These are phyloP conservation scores for Xenentodon cancila DNA, from an alignment of 2,797 vertebrate genomes.

Conservation along the genomic window DNA sequence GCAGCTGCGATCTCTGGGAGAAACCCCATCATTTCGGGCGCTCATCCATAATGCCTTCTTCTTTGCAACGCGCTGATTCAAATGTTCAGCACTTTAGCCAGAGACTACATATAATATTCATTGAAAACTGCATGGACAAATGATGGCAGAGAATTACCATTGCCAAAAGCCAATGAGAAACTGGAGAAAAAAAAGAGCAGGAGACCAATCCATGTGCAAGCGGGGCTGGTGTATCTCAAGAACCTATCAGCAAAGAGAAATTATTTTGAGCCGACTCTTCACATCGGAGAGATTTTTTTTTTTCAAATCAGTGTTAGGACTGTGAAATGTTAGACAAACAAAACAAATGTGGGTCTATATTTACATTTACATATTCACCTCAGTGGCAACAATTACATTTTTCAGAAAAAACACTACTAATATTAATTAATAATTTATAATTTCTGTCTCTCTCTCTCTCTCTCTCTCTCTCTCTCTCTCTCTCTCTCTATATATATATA, in stretches of 20 bases:
- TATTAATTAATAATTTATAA: no score
- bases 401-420: background rate
- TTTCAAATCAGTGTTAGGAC: slow-evolving; percentile 10
- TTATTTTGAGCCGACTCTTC: slow-evolving; percentile 67
- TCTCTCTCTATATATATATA: no score
- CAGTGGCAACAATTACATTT: background rate
- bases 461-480: no score
- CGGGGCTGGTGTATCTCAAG: slow-evolving; percentile 62
- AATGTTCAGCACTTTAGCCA: slow-evolving; percentile 58
- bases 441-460: no score
- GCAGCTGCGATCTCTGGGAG: slow-evolving; percentile 56
- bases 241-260: slow-evolving; percentile 75
- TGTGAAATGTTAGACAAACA: background rate
- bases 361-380: background rate
- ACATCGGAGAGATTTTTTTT: slow-evolving; percentile 53
- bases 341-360: background rate
- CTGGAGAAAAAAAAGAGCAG: slow-evolving; percentile 44
- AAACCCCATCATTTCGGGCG: slow-evolving; percentile 69
- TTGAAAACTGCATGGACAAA: slow-evolving; percentile 73
- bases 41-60: slow-evolving; percentile 49
- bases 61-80: slow-evolving; percentile 49
- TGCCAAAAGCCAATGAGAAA: slow-evolving; percentile 78
- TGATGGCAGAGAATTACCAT: slow-evolving; percentile 62
- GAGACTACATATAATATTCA: slow-evolving; percentile 71
- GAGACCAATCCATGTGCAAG: slow-evolving; percentile 77